Conservation (phyloP, 2,797 vertebrate genomes). For the Acomys russatus region DNA sequence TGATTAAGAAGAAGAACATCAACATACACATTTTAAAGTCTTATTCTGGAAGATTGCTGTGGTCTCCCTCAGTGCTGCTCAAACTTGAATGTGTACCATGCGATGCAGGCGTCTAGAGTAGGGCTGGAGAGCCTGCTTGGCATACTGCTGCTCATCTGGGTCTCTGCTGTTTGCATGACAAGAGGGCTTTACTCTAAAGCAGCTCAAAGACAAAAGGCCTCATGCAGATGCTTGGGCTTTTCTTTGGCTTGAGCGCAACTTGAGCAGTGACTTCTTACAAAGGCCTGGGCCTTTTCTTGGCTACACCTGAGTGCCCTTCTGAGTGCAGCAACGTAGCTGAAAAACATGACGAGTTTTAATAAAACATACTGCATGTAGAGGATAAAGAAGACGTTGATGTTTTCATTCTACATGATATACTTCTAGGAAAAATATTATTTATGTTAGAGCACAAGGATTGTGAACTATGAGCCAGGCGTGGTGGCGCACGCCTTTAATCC, state of each 20-base stretch:
- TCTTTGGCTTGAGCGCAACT: slow-evolving; percentile 31
- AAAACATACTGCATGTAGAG: not conserved
- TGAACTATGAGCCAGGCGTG: not conserved
- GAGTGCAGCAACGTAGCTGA: not conserved
- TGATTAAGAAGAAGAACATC: slow-evolving; percentile 27
- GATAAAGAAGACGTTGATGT: slow-evolving; percentile 15
- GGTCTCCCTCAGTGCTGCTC: not conserved
- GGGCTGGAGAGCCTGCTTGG: slow-evolving; percentile 5
- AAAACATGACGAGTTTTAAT: slow-evolving; percentile 4
- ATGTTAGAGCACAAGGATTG: slow-evolving; percentile 3
- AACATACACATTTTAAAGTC: not conserved
- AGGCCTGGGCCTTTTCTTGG: slow-evolving; percentile 17
- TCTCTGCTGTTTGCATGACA: not conserved
- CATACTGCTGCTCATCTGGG: not conserved
- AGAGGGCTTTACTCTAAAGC: not conserved
- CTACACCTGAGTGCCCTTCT: slow-evolving; percentile 34
- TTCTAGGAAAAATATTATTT: slow-evolving; percentile 1
- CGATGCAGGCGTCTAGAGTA: not conserved
- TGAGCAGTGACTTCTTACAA: not conserved
- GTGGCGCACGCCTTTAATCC: no score
- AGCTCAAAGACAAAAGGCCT: not conserved
- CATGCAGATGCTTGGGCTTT: not conserved
- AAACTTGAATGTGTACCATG: not conserved
- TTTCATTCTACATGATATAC: slow-evolving; percentile 32
- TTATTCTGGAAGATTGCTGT: not conserved